These are phyloP conservation scores for Trematomus loennbergii DNA, from an alignment of 2,113 vertebrate genomes.

Conservation along the genomic window DNA sequence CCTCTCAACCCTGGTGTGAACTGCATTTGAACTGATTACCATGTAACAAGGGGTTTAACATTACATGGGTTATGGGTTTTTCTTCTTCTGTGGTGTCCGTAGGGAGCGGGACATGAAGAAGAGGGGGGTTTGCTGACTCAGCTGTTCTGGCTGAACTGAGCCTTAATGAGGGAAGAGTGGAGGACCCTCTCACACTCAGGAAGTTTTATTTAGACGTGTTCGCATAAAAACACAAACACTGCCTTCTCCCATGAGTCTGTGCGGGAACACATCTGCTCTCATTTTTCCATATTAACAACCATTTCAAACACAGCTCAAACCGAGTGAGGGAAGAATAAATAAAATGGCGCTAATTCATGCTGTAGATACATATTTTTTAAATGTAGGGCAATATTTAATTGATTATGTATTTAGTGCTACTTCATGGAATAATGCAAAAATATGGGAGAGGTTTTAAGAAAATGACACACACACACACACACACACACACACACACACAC, in stretches of 20 bases:
- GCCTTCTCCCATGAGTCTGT: conserved; percentile 24
- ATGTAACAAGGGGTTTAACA: conserved; percentile 42
- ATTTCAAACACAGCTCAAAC: no score
- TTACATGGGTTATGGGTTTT: not conserved
- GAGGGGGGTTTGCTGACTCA: conserved; percentile 55
- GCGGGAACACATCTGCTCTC: not conserved
- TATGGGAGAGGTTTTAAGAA: no score
- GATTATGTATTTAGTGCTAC: no score
- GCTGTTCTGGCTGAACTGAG: conserved; percentile 38
- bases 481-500: no score
- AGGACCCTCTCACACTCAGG: conserved; percentile 33
- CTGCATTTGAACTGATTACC: conserved; percentile 36
- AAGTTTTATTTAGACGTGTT: conserved; percentile 10
- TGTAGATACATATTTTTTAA: no score
- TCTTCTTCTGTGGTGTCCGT: conserved; percentile 55
- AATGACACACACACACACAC: no score
- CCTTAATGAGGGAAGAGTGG: conserved; percentile 59
- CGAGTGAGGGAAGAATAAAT: no score
- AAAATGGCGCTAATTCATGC: no score
- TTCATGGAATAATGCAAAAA: no score
- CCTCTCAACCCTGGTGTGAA: not conserved
- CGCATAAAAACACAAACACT: conserved; percentile 1
- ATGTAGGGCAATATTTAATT: no score
- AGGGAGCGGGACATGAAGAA: conserved; percentile 17
- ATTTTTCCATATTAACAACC: no score